Conservation (phyloP, 30 jellyfish, hydroid and myxozoan genomes). For the Clytia hemisphaerica region DNA sequence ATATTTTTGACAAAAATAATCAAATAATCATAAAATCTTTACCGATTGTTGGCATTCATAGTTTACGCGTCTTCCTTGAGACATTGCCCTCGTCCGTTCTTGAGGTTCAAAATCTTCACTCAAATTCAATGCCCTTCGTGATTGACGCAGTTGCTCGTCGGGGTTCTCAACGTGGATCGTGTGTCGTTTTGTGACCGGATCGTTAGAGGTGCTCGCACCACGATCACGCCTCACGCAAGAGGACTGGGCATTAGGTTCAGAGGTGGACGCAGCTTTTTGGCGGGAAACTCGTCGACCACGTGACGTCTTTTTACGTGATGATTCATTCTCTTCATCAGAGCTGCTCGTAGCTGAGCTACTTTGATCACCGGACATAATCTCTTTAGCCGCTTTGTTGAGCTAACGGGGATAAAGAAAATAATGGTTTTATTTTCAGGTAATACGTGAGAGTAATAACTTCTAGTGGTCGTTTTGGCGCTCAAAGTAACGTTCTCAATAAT, state of each 20-base stretch:
- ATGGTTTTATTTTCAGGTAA: neutral
- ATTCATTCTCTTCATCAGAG: constrained; percentile 30
- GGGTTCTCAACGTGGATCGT: constrained; percentile 86
- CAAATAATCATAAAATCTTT: no score
- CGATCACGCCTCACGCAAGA: no score
- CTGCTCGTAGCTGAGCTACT: constrained; percentile 6
- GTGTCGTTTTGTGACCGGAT: constrained; percentile 51
- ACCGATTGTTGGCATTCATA: no score
- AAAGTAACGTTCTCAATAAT: no score
- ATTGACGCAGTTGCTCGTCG: constrained; percentile 30
- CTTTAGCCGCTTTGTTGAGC: constrained; percentile 33
- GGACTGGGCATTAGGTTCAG: no score
- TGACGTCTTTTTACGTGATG: neutral
- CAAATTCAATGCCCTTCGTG: constrained; percentile 17
- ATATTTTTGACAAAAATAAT: no score
- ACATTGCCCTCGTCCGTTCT: neutral
- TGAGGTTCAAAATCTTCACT: constrained; percentile 8
- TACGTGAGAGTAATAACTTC: no score
- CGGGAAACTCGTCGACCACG: neutral
- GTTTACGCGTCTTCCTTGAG: constrained; percentile 15
- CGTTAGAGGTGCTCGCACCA: no score
- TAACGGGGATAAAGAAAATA: no score
- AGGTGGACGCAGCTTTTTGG: no score
- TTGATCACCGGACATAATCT: constrained; percentile 1
- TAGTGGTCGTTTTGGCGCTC: no score